Evolutionary conservation across 1,140 invertebrate species (phyloP).

Genomic region (Ceratina calcarata): DNA sequence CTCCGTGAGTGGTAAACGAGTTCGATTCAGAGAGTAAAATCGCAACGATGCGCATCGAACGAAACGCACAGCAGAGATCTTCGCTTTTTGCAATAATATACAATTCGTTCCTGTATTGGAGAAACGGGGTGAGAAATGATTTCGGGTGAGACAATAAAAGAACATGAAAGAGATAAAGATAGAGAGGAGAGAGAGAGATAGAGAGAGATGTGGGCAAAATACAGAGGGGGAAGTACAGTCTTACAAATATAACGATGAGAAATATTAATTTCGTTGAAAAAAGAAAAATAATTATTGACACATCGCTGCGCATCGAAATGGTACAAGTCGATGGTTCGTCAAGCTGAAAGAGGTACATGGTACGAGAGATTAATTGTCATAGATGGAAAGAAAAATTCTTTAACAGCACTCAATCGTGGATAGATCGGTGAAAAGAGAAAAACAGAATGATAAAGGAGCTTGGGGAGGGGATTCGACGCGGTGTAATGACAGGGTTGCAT

Average conservation of each 20-base stretch:
- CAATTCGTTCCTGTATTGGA: conserved; percentile 17
- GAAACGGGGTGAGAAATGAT: conserved; percentile 9
- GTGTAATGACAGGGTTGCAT: conserved; percentile 11
- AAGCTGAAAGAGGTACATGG: conserved; percentile 19
- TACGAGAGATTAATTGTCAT: conserved; percentile 7
- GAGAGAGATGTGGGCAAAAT: conserved; percentile 8
- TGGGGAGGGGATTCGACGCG: neutral
- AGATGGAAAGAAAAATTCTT: neutral
- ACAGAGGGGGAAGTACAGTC: conserved; percentile 18
- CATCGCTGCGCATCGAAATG: neutral
- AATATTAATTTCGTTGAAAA: conserved; percentile 20
- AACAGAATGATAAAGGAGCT: neutral
- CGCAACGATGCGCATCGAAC: conserved; percentile 19
- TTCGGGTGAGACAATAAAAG: conserved; percentile 9
- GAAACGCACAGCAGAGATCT: conserved; percentile 12
- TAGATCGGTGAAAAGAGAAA: conserved; percentile 5
- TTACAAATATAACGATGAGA: conserved; percentile 26
- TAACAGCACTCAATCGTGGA: neutral
- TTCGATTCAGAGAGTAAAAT: conserved; percentile 12
- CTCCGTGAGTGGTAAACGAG: conserved; percentile 28
- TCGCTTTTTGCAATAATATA: conserved; percentile 25
- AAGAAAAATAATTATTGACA: neutral
- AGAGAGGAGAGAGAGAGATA: neutral
- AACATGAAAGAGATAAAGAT: neutral
- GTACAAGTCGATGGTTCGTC: conserved; percentile 7